Evolutionary conservation across 2,888 invertebrate species (phyloP).

Genomic region (Linnaemya vulpina): DNA sequence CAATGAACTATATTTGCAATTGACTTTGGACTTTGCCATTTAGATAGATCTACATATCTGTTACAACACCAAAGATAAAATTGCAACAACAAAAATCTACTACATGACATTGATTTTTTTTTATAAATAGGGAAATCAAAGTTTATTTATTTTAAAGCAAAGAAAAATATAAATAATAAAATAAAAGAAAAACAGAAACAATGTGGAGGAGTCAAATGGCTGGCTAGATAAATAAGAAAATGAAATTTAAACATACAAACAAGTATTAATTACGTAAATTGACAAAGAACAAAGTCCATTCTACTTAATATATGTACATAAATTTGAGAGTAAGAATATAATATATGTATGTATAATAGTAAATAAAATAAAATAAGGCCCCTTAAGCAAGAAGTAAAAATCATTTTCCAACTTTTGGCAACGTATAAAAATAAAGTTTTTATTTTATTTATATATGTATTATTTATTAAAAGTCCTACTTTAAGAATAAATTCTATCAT

Average conservation of each 20-base stretch:
- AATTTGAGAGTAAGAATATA: not conserved
- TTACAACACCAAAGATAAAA: conserved; percentile 43
- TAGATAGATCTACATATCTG: conserved; percentile 20
- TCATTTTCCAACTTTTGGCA: no score
- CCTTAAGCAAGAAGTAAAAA: no score
- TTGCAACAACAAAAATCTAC: conserved; percentile 15
- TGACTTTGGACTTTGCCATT: conserved; percentile 60
- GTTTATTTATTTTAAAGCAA: conserved; percentile 26
- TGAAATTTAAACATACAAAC: conserved; percentile 7
- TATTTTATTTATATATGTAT: no score
- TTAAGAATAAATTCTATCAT: no score
- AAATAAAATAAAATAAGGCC: no score
- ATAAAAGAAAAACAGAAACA: conserved; percentile 18
- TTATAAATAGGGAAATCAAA: conserved; percentile 35
- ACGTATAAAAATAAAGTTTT: no score
- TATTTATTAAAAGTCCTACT: no score
- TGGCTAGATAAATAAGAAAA: conserved; percentile 45
- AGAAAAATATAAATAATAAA: no score
- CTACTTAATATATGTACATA: conserved; percentile 13
- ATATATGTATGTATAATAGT: not conserved
- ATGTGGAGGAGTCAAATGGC: conserved; percentile 61
- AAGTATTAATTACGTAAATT: conserved; percentile 9
- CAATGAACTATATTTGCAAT: conserved; percentile 38
- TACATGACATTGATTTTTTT: conserved; percentile 52
- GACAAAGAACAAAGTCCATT: conserved; percentile 47